Base-by-base conservation (phyloP, 2,888 invertebrate species). In the Parnassius smintheus region DNA sequence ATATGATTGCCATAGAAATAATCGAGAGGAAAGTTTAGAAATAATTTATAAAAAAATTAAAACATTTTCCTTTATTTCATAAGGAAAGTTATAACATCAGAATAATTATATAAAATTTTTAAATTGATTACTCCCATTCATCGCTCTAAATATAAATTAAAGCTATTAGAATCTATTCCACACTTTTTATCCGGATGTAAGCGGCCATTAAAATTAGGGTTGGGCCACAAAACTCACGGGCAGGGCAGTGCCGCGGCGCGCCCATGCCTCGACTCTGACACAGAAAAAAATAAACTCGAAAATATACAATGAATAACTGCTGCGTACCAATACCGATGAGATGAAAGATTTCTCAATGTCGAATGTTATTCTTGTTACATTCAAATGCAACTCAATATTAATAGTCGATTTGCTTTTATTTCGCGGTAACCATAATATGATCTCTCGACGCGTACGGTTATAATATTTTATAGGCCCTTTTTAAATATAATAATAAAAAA, bases 161-260 rank as follows among this genome's bases (percentile, higher is more conserved):
- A 4, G 51, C 18, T 44, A 61, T 61, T 56, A 73, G 73, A 71
- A 73, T 73, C 70, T 73, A 75, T 78, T 85, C 88, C 85, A 88
- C 78, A 83, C 79, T 86, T 77, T 75, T 74, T 80, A 85, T 74
- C 88, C 88, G 89, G 90, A 91, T 88, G 84, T 89, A 72, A 86
- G 91, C 91, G 87, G 92, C 92, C 92, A 92, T 92, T 91, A 91
- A 91, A 91, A 89, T 91, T 91, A 91, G 91, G 92, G 92, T 86
- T 91, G 92, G 91, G 91, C 90, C 81, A 84, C 83, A 78, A 80
- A 81, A 76, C 82, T 70, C 79, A 80, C 76, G 83, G 80, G 86
- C 88, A 88, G 89, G 89, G 91, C 83, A 83, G 87, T 88, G 86
- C 87, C 83, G 80, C 70, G 82, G 77, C 85, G 83, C 84, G 85